Evolutionary conservation across 2,888 invertebrate genomes (phyloP), one percentile per base, ranked within the genome.

Genomic region (Pterostichus madidus): DNA sequence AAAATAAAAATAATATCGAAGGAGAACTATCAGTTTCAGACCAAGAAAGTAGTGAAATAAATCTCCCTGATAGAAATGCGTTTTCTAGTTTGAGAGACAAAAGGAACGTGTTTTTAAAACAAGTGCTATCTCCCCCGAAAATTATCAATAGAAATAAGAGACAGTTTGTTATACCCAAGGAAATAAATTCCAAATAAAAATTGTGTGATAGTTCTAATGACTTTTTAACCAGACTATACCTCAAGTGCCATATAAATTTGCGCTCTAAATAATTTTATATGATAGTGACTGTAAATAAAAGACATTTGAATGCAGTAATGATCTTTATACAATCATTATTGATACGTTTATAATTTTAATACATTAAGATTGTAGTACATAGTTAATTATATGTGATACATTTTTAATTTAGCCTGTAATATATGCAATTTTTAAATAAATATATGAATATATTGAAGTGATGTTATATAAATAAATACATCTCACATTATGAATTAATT

Each of bases 111-210:
- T 92, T 93, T 87, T 89, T 92, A 87, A 92, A 92, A 87, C 92
- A 93, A 89, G 92, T 92, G 80, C 88, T 92, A 84, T 92, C 91
- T 84, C 92, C 92, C 71, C 92, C 93, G 81, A 92, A 92, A 89
- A 91, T 92, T 85, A 91, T 91, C 84, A 87, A 86, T 10, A 89
- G 89, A 88, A 87, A 86, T 15, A 89, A 88, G 52, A 75, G 73
- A 81, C 81, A 85, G 87, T 87, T 80, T 86, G 86, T 73, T 87
- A 87, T 13, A 85, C 88, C 71, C 11, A 83, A 90, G 90, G 39
- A 91, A 91, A 85, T 86, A 90, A 86, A 89, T 87, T 87, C 89
- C 90, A 87, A 91, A 91, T 87, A 89, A 89, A 24, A 39, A 17
- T 90, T 87, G 46, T 79, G 79, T 79, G 79, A 79, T 79, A 79